Conservation (phyloP, 2,888 invertebrate species). For the Meandrusa payeni region DNA sequence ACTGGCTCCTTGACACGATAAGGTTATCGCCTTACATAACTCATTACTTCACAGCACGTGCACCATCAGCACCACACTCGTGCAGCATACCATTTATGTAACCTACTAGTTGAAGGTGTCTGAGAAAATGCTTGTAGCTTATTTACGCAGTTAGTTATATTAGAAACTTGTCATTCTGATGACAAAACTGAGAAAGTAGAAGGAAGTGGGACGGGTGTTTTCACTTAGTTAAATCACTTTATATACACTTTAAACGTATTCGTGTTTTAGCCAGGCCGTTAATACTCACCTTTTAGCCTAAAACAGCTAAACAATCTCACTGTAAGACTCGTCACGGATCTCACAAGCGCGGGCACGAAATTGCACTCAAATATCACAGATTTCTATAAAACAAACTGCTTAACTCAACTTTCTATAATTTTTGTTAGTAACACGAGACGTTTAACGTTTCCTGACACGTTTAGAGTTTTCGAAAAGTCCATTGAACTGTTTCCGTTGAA, state of each 20-base stretch:
- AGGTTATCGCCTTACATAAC: slow-evolving; percentile 63
- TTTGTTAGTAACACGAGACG: slow-evolving; percentile 59
- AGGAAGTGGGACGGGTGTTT: slow-evolving; percentile 33
- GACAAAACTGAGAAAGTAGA: slow-evolving; percentile 41
- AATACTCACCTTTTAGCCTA: slow-evolving; percentile 63
- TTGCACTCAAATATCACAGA: slow-evolving; percentile 69
- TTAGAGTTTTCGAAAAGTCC: slow-evolving; percentile 76
- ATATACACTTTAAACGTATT: slow-evolving; percentile 21
- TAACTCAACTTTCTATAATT: slow-evolving; percentile 64
- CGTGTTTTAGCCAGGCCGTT: slow-evolving; percentile 11
- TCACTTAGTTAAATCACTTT: slow-evolving; percentile 26
- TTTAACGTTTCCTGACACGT: slow-evolving; percentile 66
- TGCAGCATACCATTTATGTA: slow-evolving; percentile 27
- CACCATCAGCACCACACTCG: slow-evolving; percentile 36
- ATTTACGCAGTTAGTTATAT: slow-evolving; percentile 50
- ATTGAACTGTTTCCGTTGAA: slow-evolving; percentile 80
- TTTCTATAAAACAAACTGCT: slow-evolving; percentile 56
- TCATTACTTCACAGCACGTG: slow-evolving; percentile 44
- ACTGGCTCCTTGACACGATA: slow-evolving; percentile 41
- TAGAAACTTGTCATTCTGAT: slow-evolving; percentile 33
- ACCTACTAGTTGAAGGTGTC: slow-evolving; percentile 15
- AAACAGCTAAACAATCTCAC: slow-evolving; percentile 58
- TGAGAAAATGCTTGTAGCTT: slow-evolving; percentile 25
- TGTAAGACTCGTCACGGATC: slow-evolving; percentile 66
- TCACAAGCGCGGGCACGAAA: slow-evolving; percentile 71